Percentiles rank a stretch among this genome's conserved stretches.
Conservation (phyloP, 2,888 invertebrate species). For the Eupithecia vulgata region DNA sequence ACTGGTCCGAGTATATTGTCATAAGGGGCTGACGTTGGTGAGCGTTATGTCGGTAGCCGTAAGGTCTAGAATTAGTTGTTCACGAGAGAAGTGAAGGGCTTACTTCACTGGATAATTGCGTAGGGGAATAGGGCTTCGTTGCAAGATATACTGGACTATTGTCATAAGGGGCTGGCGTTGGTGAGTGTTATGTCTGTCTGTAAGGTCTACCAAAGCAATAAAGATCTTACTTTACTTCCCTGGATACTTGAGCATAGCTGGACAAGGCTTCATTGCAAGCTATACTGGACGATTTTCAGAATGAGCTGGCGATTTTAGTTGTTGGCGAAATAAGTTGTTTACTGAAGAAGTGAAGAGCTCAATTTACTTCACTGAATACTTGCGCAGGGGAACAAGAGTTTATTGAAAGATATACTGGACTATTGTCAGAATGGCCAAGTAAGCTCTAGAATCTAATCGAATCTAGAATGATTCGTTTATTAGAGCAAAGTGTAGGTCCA, state of each 20-base stretch:
- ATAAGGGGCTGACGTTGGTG: conserved; percentile 84
- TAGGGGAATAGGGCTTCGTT: conserved; percentile 91
- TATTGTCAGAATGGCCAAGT: conserved; percentile 91
- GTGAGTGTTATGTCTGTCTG: background rate
- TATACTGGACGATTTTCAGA: conserved; percentile 89
- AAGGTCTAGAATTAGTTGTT: background rate
- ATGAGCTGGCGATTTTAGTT: background rate
- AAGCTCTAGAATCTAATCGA: too few species aligned
- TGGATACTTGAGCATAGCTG: conserved; percentile 95
- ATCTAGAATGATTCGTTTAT: background rate
- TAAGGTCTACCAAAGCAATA: too few species aligned
- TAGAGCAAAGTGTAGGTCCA: too few species aligned
- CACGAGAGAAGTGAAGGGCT: conserved; percentile 72
- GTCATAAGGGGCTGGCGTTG: conserved; percentile 86
- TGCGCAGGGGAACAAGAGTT: conserved; percentile 89
- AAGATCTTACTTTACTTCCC: too few species aligned
- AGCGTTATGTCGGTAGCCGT: background rate
- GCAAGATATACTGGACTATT: conserved; percentile 90
- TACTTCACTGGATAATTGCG: conserved; percentile 94
- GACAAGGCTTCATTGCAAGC: conserved; percentile 90
- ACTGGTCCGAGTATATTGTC: conserved; percentile 87
- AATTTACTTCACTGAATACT: conserved; percentile 91
- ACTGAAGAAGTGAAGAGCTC: conserved; percentile 77
- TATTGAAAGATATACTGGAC: conserved; percentile 90
- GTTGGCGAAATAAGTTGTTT: conserved; percentile 44